Percentiles rank a stretch among this genome's conserved stretches.
Evolutionary conservation across 2,888 invertebrate genomes (phyloP).

Genomic region (Stomorhina lunata): DNA sequence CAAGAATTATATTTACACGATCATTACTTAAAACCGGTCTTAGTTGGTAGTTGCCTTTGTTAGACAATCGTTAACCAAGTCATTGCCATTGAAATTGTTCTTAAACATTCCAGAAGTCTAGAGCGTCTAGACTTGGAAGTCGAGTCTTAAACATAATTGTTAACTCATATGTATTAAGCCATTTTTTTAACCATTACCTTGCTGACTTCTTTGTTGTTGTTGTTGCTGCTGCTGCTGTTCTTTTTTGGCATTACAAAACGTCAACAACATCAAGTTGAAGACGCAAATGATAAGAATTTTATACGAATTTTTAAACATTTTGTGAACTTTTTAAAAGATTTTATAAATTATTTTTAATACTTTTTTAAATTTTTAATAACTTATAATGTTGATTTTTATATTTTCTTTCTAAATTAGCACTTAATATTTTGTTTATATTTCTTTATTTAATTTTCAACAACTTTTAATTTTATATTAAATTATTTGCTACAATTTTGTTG

Average conservation of each 20-base stretch:
- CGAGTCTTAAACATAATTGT: no score
- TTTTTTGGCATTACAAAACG: conserved; percentile 67
- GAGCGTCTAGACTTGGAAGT: conserved; percentile 10
- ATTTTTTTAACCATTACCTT: conserved; percentile 70
- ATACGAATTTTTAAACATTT: conserved; percentile 64
- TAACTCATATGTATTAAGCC: neutral
- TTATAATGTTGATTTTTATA: conserved; percentile 50
- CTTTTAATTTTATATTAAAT: conserved; percentile 10
- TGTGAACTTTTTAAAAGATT: conserved; percentile 7
- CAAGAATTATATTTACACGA: neutral
- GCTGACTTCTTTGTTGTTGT: conserved; percentile 70
- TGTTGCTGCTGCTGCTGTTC: conserved; percentile 53
- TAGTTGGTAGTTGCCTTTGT: neutral
- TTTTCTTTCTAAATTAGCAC: conserved; percentile 61
- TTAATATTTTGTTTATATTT: conserved; percentile 65
- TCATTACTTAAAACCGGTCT: conserved; percentile 29
- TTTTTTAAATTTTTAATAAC: conserved; percentile 1
- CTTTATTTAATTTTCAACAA: conserved; percentile 1
- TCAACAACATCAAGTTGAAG: conserved; percentile 68
- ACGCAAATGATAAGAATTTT: conserved; percentile 67
- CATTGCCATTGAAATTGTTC: conserved; percentile 31
- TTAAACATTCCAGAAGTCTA: neutral
- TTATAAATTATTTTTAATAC: conserved; percentile 12
- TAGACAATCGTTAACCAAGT: neutral
- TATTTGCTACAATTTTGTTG: no score